Evolutionary conservation across 2,888 invertebrate species (phyloP).

Genomic region (Caenorhabditis uteleia): DNA sequence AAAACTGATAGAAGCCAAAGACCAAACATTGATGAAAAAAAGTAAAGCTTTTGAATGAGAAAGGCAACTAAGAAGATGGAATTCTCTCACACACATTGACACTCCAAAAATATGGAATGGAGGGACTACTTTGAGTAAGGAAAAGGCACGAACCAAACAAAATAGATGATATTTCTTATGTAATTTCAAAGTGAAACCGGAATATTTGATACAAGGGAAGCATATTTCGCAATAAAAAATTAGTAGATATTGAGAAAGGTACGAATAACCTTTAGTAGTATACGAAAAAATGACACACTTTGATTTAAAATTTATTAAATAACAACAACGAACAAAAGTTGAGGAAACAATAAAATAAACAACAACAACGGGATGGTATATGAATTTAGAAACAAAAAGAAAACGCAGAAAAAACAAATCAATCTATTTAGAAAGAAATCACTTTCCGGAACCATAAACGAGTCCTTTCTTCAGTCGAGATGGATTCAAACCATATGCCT

Average conservation of each 20-base stretch:
- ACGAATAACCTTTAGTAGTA: not conserved
- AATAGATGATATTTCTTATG: slow-evolving; percentile 3
- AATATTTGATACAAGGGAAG: not conserved
- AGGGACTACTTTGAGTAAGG: too few species aligned
- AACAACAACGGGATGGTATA: not conserved
- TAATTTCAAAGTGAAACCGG: not conserved
- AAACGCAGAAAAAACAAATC: not conserved
- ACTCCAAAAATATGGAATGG: too few species aligned
- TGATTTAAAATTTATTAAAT: slow-evolving; percentile 1
- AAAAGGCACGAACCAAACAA: too few species aligned
- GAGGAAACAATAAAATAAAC: slow-evolving; percentile 4
- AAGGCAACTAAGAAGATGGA: not conserved
- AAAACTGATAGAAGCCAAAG: not conserved
- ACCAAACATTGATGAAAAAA: too few species aligned
- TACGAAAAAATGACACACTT: not conserved
- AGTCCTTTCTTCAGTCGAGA: slow-evolving; percentile 82
- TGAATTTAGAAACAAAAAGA: not conserved
- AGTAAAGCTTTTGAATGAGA: slow-evolving; percentile 4
- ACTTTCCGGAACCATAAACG: slow-evolving; percentile 22
- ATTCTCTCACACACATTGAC: too few species aligned
- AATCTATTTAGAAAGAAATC: not conserved
- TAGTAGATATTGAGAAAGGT: too few species aligned
- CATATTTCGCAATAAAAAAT: too few species aligned
- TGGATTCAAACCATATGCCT: slow-evolving; percentile 90
- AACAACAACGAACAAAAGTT: slow-evolving; percentile 6